These are phyloP conservation scores for Smittia sp. DNA, from an alignment of 2,888 invertebrate genomes.

Conservation along the genomic window DNA sequence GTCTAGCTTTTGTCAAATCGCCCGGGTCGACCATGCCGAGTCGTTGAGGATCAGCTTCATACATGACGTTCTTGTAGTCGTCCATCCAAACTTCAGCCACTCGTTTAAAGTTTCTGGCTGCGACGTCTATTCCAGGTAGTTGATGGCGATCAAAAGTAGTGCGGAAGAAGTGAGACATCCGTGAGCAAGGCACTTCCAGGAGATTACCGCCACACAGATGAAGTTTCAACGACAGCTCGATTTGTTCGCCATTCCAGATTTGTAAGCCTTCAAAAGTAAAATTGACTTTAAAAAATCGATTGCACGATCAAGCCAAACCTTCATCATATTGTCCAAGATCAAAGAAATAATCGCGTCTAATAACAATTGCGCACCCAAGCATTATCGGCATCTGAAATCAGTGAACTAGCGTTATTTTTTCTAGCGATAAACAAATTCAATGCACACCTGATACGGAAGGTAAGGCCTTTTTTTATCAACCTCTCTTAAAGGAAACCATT, in stretches of 20 bases:
- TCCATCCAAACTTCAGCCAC: slow-evolving; percentile 99
- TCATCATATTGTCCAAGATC: slow-evolving; percentile 16
- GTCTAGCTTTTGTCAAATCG: slow-evolving; percentile 69
- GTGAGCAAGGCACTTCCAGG: slow-evolving; percentile 62
- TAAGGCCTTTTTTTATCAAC: too few species aligned
- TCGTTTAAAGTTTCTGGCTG: slow-evolving; percentile 70
- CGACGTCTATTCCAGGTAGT: not conserved
- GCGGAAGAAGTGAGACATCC: slow-evolving; percentile 57
- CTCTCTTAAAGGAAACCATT: too few species aligned
- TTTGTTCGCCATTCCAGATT: slow-evolving; percentile 8
- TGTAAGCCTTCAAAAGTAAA: too few species aligned
- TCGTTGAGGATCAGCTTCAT: slow-evolving; percentile 69
- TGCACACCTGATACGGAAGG: too few species aligned
- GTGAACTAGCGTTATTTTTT: too few species aligned
- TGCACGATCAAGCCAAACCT: too few species aligned
- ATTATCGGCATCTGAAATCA: slow-evolving; percentile 96
- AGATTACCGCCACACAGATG: not conserved
- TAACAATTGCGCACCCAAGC: slow-evolving; percentile 65
- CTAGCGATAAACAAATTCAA: slow-evolving; percentile 26
- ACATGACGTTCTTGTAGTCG: slow-evolving; percentile 79
- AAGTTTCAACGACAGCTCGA: not conserved
- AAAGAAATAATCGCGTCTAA: slow-evolving; percentile 8
- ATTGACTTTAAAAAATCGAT: too few species aligned
- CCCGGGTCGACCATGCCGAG: slow-evolving; percentile 75
- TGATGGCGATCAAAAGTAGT: too few species aligned